A percentile compares a stretch with the other conserved stretches of the same genome.
Conservation (phyloP, 2,888 invertebrate genomes). For the Stenodema calcarata region DNA sequence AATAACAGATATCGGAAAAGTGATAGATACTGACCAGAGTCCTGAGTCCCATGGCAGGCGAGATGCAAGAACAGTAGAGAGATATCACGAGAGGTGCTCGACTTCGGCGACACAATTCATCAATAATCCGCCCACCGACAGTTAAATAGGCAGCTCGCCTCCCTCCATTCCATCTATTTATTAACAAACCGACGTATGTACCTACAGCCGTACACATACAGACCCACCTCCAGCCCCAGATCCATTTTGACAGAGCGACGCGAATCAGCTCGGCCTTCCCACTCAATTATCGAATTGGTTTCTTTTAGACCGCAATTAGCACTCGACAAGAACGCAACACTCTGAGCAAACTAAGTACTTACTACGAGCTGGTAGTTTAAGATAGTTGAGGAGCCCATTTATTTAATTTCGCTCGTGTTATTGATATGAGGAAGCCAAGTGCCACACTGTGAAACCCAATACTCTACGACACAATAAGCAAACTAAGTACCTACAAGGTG, state of each 20-base stretch:
- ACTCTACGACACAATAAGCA: no score
- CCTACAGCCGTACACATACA: neutral
- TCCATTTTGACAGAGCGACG: neutral
- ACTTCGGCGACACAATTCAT: neutral
- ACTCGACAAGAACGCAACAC: neutral
- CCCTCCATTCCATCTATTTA: neutral
- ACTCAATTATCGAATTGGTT: neutral
- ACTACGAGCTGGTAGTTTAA: no score
- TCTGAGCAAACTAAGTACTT: no score
- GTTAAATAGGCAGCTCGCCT: neutral
- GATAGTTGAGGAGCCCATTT: no score
- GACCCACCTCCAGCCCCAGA: neutral
- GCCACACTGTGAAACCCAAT: no score
- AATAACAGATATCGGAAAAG: no score
- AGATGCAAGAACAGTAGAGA: neutral
- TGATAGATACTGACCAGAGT: neutral
- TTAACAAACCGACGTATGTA: no score
- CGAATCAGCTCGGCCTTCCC: slow-evolving; percentile 11
- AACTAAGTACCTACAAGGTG: no score
- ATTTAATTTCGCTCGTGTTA: no score
- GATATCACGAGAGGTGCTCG: neutral
- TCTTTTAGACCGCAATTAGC: neutral
- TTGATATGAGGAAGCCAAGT: no score
- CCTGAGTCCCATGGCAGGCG: slow-evolving; percentile 1
- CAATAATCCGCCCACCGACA: neutral